Conservation (phyloP, 2,797 vertebrate genomes). For the Smutsia gigantea region DNA sequence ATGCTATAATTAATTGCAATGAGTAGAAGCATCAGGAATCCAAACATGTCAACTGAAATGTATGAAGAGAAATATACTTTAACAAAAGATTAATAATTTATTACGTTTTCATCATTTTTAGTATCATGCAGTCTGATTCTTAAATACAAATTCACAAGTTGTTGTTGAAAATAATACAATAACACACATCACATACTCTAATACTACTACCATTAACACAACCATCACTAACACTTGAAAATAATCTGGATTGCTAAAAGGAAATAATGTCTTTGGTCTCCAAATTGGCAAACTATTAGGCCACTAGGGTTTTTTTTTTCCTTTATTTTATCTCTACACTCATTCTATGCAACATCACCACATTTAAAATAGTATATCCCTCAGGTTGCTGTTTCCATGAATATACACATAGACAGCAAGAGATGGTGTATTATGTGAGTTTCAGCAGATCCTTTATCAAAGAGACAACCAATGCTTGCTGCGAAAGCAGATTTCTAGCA, state of each 20-base stretch:
- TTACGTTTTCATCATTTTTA: conserved; percentile 33
- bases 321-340: background rate
- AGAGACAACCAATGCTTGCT: background rate
- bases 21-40: conserved; percentile 63
- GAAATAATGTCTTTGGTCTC: background rate
- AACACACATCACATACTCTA: background rate
- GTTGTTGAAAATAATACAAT: background rate
- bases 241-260: conserved; percentile 47
- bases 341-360: background rate
- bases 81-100: background rate
- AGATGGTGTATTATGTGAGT: background rate
- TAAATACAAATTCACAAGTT: conserved; percentile 6
- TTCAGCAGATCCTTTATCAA: background rate
- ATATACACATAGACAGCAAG: background rate
- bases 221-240: background rate
- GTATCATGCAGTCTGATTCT: background rate
- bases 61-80: conserved; percentile 56
- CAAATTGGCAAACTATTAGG: background rate
- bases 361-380: background rate
- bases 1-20: background rate
- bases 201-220: background rate
- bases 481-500: background rate
- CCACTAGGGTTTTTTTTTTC: background rate
- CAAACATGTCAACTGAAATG: conserved; percentile 78
- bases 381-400: background rate